Percentiles rank a stretch among this genome's conserved stretches.
These are phyloP conservation scores for Bubalus kerabau DNA, from an alignment of 2,113 vertebrate species.

Conservation along the genomic window DNA sequence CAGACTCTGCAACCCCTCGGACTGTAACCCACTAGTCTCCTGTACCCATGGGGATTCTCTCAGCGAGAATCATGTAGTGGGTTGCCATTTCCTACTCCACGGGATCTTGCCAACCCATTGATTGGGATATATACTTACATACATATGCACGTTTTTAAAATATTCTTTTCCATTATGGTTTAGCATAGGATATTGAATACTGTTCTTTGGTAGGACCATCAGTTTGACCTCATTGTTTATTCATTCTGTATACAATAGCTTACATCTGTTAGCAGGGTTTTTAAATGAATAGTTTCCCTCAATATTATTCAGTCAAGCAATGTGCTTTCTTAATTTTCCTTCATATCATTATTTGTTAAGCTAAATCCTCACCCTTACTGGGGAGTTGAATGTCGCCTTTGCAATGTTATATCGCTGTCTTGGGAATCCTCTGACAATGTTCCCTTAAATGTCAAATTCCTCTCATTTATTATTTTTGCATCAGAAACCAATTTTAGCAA, in stretches of 20 bases:
- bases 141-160: neutral
- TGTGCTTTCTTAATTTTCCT: conserved; percentile 5
- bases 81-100: neutral
- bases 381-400: conserved; percentile 54
- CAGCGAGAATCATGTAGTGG: neutral
- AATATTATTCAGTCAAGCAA: conserved; percentile 26
- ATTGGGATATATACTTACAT: neutral
- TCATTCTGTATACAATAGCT: neutral
- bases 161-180: neutral
- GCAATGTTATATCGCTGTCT: neutral
- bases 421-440: neutral
- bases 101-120: neutral
- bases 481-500: neutral
- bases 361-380: neutral
- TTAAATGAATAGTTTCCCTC: conserved; percentile 57
- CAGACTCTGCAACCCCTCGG: neutral
- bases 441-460: conserved; percentile 60
- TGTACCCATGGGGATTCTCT: neutral
- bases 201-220: neutral
- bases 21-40: neutral
- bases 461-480: neutral
- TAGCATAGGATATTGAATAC: neutral
- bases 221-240: neutral
- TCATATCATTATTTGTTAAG: conserved; percentile 34
- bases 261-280: conserved; percentile 3